phyloP scores from a whole-genome alignment of 30 jellyfish, hydroid and myxozoan genomes.

The Hydractinia echinata region DNA sequence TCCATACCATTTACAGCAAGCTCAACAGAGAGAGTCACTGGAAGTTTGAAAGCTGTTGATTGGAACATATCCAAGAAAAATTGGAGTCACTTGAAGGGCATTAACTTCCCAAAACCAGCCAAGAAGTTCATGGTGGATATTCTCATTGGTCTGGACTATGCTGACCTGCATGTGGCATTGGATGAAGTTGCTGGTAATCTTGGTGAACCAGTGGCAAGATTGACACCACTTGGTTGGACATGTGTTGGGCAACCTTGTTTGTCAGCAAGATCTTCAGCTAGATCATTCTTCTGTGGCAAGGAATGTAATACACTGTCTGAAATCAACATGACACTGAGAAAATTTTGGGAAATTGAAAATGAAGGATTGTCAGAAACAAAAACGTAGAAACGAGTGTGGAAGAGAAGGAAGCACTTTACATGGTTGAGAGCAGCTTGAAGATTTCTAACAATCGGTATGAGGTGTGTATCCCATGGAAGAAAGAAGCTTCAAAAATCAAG shows the following conservation, averaged over 20 bases:
- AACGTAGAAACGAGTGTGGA: not conserved
- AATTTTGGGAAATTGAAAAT: conserved; percentile 1
- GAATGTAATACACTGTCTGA: no score
- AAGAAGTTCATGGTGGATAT: conserved; percentile 14
- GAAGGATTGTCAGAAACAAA: no score
- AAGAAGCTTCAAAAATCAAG: not conserved
- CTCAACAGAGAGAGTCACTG: conserved; percentile 49
- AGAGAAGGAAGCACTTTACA: not conserved
- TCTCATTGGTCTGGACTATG: conserved; percentile 35
- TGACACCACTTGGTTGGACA: conserved; percentile 41
- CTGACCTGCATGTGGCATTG: conserved; percentile 26
- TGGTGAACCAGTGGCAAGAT: conserved; percentile 39
- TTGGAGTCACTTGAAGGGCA: no score
- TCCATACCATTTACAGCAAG: conserved; percentile 13
- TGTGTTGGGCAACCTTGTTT: no score
- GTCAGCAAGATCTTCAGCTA: no score
- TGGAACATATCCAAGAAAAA: conserved; percentile 26
- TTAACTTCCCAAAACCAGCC: no score
- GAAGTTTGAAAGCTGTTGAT: conserved; percentile 28
- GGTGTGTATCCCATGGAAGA: conserved; percentile 18
- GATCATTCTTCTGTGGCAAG: no score
- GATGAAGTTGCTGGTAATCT: conserved; percentile 14
- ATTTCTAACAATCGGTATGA: not conserved
- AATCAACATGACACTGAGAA: not conserved
- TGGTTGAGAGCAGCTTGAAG: not conserved